Percentiles rank a stretch among this genome's conserved stretches.
Conservation (phyloP, 2,797 vertebrate species). For the Chromis chromis region DNA sequence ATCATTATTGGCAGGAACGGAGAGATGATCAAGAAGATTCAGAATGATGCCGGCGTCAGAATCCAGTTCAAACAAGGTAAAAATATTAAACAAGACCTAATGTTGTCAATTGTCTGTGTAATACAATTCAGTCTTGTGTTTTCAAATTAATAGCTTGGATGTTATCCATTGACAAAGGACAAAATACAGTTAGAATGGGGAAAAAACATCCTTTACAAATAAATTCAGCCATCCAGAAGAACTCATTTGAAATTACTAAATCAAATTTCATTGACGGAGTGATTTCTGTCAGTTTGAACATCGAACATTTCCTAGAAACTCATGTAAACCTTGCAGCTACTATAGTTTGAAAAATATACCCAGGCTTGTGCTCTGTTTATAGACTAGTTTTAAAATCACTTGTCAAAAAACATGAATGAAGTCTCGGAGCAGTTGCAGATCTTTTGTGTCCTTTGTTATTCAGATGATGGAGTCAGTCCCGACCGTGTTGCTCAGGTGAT, state of each 20-base stretch:
- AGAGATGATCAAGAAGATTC: constrained; percentile 99
- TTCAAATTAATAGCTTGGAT: neutral
- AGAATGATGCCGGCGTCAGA: constrained; percentile 97
- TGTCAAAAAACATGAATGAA: accelerated
- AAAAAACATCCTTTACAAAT: too few relatives aligned
- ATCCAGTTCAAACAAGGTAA: constrained; percentile 99
- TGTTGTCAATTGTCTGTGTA: neutral
- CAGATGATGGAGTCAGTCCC: constrained; percentile 96
- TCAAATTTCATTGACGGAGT: too few relatives aligned
- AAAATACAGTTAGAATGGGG: too few relatives aligned
- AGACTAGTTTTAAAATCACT: too few relatives aligned
- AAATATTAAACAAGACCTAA: constrained; percentile 32
- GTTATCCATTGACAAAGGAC: too few relatives aligned
- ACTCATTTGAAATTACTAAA: too few relatives aligned
- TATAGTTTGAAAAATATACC: neutral
- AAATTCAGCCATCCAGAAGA: too few relatives aligned
- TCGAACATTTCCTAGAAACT: too few relatives aligned
- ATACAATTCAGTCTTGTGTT: neutral
- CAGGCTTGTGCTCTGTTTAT: neutral
- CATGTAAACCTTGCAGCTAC: neutral
- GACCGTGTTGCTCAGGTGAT: constrained; percentile 97
- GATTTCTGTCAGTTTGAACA: too few relatives aligned
- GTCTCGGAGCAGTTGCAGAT: neutral
- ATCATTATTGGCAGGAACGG: constrained; percentile 99
- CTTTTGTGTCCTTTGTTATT: constrained; percentile 9